Evolutionary conservation across 1,140 invertebrate species (phyloP).

Genomic region (Diabrotica virgifera): DNA sequence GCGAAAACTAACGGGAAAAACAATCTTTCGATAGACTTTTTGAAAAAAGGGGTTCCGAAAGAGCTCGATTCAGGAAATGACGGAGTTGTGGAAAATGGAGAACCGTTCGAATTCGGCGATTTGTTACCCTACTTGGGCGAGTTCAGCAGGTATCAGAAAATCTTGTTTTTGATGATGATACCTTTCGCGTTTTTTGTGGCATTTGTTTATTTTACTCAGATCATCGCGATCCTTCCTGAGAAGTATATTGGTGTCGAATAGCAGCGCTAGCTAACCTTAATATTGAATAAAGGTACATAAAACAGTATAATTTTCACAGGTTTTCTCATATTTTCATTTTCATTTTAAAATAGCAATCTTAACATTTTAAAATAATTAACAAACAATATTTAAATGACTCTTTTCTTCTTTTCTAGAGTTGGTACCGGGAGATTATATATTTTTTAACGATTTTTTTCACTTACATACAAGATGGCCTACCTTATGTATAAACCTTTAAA

Average conservation of each 20-base stretch:
- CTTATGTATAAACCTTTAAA: too few species aligned
- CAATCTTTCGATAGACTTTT: slow-evolving; percentile 23
- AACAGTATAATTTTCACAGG: too few species aligned
- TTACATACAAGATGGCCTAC: too few species aligned
- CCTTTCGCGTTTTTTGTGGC: slow-evolving; percentile 82
- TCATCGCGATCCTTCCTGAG: slow-evolving; percentile 75
- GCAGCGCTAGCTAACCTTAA: slow-evolving; percentile 64
- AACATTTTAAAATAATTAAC: too few species aligned
- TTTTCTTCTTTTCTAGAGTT: too few species aligned
- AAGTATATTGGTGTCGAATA: slow-evolving; percentile 76
- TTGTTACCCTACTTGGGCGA: slow-evolving; percentile 80
- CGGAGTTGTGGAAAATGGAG: slow-evolving; percentile 22
- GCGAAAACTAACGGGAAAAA: slow-evolving; percentile 22
- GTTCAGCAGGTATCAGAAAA: slow-evolving; percentile 83
- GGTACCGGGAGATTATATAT: too few species aligned
- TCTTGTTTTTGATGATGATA: slow-evolving; percentile 80
- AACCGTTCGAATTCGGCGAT: slow-evolving; percentile 74
- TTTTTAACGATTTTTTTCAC: too few species aligned
- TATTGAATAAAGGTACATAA: slow-evolving; percentile 63
- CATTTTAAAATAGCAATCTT: too few species aligned
- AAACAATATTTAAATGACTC: too few species aligned
- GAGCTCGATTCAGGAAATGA: slow-evolving; percentile 7
- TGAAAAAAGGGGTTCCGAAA: slow-evolving; percentile 8
- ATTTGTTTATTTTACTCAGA: slow-evolving; percentile 83
- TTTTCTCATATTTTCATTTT: too few species aligned